A percentile compares a stretch with the other conserved stretches of the same genome.
Conservation (phyloP, 2,888 invertebrate species). For the Microplitis deprimator region DNA sequence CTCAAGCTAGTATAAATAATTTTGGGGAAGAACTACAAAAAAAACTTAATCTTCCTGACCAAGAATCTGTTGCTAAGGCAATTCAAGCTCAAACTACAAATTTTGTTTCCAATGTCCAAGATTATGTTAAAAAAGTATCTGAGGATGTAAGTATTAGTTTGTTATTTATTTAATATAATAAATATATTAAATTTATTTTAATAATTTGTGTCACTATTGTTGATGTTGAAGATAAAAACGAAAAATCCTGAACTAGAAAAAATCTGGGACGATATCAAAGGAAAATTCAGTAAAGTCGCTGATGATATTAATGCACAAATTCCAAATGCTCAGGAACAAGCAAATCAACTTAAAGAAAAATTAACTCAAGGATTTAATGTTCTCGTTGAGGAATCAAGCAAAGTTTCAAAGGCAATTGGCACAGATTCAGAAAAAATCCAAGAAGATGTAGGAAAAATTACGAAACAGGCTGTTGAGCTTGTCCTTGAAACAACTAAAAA, state of each 20-base stretch:
- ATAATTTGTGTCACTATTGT: neutral
- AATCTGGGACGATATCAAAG: constrained; percentile 59
- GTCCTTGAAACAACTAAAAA: constrained; percentile 63
- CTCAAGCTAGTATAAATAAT: constrained; percentile 58
- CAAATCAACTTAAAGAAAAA: constrained; percentile 59
- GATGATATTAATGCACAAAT: constrained; percentile 62
- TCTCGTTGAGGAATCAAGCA: constrained; percentile 62
- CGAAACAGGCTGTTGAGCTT: constrained; percentile 65
- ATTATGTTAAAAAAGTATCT: constrained; percentile 56
- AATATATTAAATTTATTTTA: constrained; percentile 4
- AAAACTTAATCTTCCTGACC: constrained; percentile 59
- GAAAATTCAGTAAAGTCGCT: constrained; percentile 58
- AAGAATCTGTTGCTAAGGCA: constrained; percentile 56
- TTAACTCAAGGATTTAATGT: constrained; percentile 62
- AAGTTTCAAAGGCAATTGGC: constrained; percentile 58
- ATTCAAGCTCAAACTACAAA: constrained; percentile 58
- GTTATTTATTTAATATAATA: neutral
- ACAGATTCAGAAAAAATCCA: constrained; percentile 62
- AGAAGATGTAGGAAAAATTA: constrained; percentile 62
- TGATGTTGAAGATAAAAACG: constrained; percentile 58
- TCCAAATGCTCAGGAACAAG: constrained; percentile 64
- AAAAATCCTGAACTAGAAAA: constrained; percentile 65
- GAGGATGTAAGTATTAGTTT: constrained; percentile 56
- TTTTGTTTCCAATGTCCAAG: constrained; percentile 58
- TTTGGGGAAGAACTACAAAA: constrained; percentile 59